Percentiles rank a stretch among this genome's conserved stretches.
Conservation (phyloP, 2,797 vertebrate species). For the Arnoldichthys spilopterus region DNA sequence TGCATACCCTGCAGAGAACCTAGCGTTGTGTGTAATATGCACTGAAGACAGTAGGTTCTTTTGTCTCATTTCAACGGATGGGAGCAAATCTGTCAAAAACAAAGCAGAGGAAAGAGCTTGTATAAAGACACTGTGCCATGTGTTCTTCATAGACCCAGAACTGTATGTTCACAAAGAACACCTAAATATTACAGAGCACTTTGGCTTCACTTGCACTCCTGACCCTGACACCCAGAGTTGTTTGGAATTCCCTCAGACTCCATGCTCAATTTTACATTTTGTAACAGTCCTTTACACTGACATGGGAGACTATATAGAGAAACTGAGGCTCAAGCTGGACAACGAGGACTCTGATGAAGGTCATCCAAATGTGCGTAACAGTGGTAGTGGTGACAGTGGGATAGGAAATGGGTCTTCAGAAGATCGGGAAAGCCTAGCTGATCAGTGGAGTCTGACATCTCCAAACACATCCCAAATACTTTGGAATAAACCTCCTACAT, state of each 20-base stretch:
- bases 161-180: slow-evolving; percentile 90
- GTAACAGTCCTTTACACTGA: slow-evolving; percentile 91
- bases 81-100: slow-evolving; percentile 72
- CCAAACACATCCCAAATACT: slow-evolving; percentile 43
- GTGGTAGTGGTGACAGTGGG: slow-evolving; percentile 93
- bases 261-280: slow-evolving; percentile 90
- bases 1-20: slow-evolving; percentile 90
- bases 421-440: slow-evolving; percentile 87
- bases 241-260: slow-evolving; percentile 91
- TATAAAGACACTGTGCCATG: slow-evolving; percentile 91
- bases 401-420: slow-evolving; percentile 90
- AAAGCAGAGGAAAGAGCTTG: slow-evolving; percentile 74
- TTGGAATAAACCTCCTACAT: slow-evolving; percentile 41
- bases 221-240: slow-evolving; percentile 91
- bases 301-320: slow-evolving; percentile 91
- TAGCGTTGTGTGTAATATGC: slow-evolving; percentile 92
- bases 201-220: slow-evolving; percentile 88
- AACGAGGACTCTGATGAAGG: slow-evolving; percentile 82
- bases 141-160: slow-evolving; percentile 95
- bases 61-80: slow-evolving; percentile 90
- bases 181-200: slow-evolving; percentile 87
- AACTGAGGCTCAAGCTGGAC: slow-evolving; percentile 86
- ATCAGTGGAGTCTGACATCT: slow-evolving; percentile 73
- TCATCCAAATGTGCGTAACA: slow-evolving; percentile 85
- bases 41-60: slow-evolving; percentile 94